Evolutionary conservation across 2,797 vertebrate species (phyloP).

Genomic region (Semotilus atromaculatus): DNA sequence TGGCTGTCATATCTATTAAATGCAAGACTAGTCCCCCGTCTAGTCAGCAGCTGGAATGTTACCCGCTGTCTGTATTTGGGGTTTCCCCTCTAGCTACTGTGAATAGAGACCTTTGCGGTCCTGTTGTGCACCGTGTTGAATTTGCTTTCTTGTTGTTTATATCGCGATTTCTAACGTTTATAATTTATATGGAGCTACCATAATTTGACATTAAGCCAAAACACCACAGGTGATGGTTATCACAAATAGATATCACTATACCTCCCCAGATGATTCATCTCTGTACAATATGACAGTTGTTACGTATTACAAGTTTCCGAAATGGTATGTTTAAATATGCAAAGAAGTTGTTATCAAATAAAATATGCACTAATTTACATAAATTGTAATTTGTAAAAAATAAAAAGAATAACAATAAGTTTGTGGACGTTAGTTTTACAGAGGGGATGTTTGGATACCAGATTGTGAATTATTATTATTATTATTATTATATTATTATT

Average conservation of each 20-base stretch:
- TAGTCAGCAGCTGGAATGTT: slow-evolving; percentile 33
- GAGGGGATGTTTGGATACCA: background rate
- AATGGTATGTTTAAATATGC: background rate
- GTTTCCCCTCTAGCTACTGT: slow-evolving; percentile 35
- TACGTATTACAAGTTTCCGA: background rate
- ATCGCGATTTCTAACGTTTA: background rate
- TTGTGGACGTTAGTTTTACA: background rate
- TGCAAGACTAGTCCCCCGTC: background rate
- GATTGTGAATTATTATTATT: background rate
- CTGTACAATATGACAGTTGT: background rate
- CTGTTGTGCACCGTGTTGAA: background rate
- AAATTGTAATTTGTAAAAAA: background rate
- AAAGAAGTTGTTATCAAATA: background rate
- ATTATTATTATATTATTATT: no score
- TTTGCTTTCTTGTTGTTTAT: background rate
- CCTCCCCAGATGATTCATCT: background rate
- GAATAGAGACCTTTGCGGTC: slow-evolving; percentile 8
- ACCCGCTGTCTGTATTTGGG: slow-evolving; percentile 35
- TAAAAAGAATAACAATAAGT: background rate
- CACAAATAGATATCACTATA: background rate
- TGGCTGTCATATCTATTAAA: slow-evolving; percentile 1
- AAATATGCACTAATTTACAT: background rate
- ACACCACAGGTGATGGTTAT: background rate
- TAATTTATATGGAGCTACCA: background rate
- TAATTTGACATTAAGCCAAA: background rate